A percentile compares a stretch with the other conserved stretches of the same genome.
Evolutionary conservation across 2,113 vertebrate genomes (phyloP).

Genomic region (Vulpes lagopus): DNA sequence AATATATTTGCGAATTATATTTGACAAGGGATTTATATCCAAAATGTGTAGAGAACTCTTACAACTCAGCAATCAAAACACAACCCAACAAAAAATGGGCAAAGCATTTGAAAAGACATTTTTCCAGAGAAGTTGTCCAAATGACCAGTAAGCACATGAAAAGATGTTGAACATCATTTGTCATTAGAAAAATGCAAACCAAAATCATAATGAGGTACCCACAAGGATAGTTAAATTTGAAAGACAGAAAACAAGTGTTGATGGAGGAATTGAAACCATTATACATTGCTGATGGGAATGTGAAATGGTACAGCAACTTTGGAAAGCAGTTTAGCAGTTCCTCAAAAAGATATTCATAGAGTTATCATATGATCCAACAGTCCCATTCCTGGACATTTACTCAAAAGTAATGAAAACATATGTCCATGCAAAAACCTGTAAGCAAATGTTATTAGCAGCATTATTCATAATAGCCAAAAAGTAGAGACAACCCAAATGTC

Average conservation of each 20-base stretch:
- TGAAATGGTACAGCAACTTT: neutral
- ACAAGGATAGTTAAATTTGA: neutral
- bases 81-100: neutral
- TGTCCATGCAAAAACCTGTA: neutral
- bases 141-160: conserved; percentile 9
- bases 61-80: neutral
- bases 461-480: neutral
- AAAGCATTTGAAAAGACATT: neutral
- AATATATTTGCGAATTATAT: conserved; percentile 34
- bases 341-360: neutral
- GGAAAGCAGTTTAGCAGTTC: neutral
- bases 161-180: neutral
- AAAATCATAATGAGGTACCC: neutral
- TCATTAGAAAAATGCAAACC: conserved; percentile 9
- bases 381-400: neutral
- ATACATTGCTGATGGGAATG: neutral
- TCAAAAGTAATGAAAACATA: conserved; percentile 35
- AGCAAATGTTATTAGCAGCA: neutral
- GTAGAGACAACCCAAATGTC: neutral
- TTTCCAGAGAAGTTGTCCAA: conserved; percentile 6
- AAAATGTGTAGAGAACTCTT: conserved; percentile 14
- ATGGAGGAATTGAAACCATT: neutral
- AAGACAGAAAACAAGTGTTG: conserved; percentile 1
- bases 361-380: neutral
- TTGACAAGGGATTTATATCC: neutral